phyloP scores from a whole-genome alignment of 2,113 vertebrate species.

The Gadus chalcogrammus region DNA sequence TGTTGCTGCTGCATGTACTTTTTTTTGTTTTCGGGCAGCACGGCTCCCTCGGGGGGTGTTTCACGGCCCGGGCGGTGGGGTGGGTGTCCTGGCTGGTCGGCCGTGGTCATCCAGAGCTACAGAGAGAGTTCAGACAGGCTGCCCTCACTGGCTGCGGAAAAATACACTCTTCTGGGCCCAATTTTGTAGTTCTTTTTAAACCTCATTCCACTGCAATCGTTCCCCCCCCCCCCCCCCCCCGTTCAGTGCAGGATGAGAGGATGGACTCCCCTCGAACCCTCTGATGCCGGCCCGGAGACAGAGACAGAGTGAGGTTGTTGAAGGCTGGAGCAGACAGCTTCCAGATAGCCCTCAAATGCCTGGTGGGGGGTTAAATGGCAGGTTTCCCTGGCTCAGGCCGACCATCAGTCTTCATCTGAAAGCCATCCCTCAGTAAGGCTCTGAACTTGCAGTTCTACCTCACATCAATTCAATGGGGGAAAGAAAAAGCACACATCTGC shows the following conservation, averaged over 20 bases:
- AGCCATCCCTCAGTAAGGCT: slow-evolving; percentile 40
- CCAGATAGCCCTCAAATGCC: slow-evolving; percentile 45
- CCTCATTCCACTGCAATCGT: no score
- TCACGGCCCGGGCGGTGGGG: slow-evolving; percentile 39
- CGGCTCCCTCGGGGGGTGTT: slow-evolving; percentile 49
- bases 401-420: slow-evolving; percentile 58
- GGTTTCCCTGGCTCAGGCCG: slow-evolving; percentile 52
- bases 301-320: slow-evolving; percentile 31
- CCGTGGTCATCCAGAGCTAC: slow-evolving; percentile 60
- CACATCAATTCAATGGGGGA: background rate
- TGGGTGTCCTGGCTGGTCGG: slow-evolving; percentile 45
- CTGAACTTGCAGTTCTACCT: slow-evolving; percentile 14
- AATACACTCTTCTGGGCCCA: background rate
- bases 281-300: slow-evolving; percentile 44
- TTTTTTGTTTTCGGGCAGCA: background rate
- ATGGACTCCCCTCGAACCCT: slow-evolving; percentile 28
- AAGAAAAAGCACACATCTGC: slow-evolving; percentile 5
- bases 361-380: slow-evolving; percentile 52
- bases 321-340: slow-evolving; percentile 28
- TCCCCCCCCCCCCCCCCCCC: no score
- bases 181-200: no score
- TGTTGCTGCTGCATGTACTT: background rate
- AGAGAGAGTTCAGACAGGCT: slow-evolving; percentile 62
- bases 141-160: slow-evolving; percentile 45
- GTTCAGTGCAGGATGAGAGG: background rate